A percentile compares a stretch with the other conserved stretches of the same genome.
Conservation (phyloP, 2,113 vertebrate species). For the Xiphias gladius region DNA sequence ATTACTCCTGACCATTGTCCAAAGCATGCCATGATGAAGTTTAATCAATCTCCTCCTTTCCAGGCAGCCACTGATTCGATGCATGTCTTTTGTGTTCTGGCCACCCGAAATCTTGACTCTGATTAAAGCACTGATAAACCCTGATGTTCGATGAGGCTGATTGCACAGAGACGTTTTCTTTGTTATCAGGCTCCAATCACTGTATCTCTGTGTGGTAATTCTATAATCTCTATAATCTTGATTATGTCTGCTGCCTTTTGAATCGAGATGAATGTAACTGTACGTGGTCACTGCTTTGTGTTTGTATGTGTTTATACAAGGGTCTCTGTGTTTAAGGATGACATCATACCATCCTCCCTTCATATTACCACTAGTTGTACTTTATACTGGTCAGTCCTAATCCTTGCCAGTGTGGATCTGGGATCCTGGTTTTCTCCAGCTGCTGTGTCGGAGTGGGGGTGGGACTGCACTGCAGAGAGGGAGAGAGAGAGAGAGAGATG, state of each 20-base stretch:
- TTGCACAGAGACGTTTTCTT: not conserved
- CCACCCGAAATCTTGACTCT: conserved; percentile 27
- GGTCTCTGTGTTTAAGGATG: conserved; percentile 32
- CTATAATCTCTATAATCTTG: conserved; percentile 28
- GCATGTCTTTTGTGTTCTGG: conserved; percentile 28
- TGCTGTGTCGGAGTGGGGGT: conserved; percentile 69
- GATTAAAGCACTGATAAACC: conserved; percentile 34
- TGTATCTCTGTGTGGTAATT: conserved; percentile 12
- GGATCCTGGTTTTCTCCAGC: conserved; percentile 77
- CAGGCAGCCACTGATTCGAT: conserved; percentile 2
- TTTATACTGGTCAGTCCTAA: conserved; percentile 57
- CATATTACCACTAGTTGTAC: conserved; percentile 31
- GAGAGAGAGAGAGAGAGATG: conserved; percentile 42
- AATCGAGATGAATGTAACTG: not conserved
- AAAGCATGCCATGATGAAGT: not conserved
- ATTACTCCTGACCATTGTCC: not conserved
- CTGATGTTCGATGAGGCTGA: conserved; percentile 33
- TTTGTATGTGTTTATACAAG: not conserved
- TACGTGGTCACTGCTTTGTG: not conserved
- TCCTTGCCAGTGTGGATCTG: conserved; percentile 50
- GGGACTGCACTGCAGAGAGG: conserved; percentile 80
- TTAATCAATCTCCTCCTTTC: conserved; percentile 21
- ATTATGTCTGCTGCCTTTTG: conserved; percentile 22
- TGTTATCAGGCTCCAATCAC: conserved; percentile 24
- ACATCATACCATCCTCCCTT: conserved; percentile 56